A percentile compares a stretch with the other conserved stretches of the same genome.
These are phyloP conservation scores for Mergus octosetaceus DNA, from an alignment of 2,797 vertebrate genomes.

Conservation along the genomic window DNA sequence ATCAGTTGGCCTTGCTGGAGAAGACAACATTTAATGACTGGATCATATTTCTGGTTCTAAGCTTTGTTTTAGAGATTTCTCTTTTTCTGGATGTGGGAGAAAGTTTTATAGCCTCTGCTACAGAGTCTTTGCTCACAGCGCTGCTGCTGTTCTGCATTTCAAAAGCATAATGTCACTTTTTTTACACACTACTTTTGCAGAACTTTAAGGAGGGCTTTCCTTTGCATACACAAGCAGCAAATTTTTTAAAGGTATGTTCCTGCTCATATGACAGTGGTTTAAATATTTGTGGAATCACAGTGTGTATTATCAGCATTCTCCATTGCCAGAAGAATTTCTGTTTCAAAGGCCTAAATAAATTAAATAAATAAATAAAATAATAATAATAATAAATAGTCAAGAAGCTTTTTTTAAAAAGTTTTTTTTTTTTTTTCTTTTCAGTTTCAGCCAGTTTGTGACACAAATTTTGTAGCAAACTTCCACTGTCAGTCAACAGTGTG, in stretches of 20 bases:
- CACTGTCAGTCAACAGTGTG: background rate
- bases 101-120: background rate
- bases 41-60: background rate
- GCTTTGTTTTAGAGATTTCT: background rate
- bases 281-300: background rate
- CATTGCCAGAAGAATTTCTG: background rate
- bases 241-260: background rate
- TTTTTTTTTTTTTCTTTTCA: background rate
- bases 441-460: background rate
- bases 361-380: too few species aligned
- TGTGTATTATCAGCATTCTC: background rate
- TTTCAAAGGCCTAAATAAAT: background rate
- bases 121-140: background rate
- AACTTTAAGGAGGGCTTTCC: background rate
- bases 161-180: background rate
- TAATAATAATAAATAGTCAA: too few species aligned
- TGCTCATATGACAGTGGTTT: background rate
- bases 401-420: background rate
- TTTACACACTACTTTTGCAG: background rate
- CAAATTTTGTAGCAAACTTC: background rate
- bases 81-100: background rate
- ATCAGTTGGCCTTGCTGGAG: background rate
- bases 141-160: background rate
- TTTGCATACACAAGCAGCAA: fast-evolving
- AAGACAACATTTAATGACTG: background rate